These are phyloP conservation scores for Cecropterus lyciades DNA, from an alignment of 1,140 invertebrate species.

Conservation along the genomic window DNA sequence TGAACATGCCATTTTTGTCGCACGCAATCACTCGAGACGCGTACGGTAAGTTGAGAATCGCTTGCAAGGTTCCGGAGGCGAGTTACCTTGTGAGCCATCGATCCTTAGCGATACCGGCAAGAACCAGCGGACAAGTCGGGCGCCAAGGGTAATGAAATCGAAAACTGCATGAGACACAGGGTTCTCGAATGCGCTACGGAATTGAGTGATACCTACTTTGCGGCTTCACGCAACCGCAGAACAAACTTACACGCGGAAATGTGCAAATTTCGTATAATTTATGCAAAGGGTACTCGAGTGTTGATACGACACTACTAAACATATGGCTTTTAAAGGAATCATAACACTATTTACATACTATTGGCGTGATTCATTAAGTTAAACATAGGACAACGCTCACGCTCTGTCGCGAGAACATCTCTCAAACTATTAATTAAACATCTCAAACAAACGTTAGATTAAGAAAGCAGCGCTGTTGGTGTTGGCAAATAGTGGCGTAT, in stretches of 20 bases:
- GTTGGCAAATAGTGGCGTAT: too few relatives aligned
- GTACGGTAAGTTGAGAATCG: slow-evolving; percentile 20
- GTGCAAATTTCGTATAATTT: slow-evolving; percentile 7
- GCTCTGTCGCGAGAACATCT: too few relatives aligned
- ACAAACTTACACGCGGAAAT: slow-evolving; percentile 9
- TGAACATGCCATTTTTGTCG: slow-evolving; percentile 22
- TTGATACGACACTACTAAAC: background rate
- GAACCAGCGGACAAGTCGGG: slow-evolving; percentile 8
- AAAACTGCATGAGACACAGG: slow-evolving; percentile 19
- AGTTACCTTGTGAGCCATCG: slow-evolving; percentile 29
- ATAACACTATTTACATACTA: slow-evolving; percentile 11
- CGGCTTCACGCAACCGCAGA: slow-evolving; percentile 14
- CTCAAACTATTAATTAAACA: background rate
- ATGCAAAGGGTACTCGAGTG: slow-evolving; percentile 7
- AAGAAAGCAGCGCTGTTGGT: too few relatives aligned
- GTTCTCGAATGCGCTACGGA: slow-evolving; percentile 13
- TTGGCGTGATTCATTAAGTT: slow-evolving; percentile 23
- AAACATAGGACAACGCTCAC: slow-evolving; percentile 15
- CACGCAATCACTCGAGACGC: background rate
- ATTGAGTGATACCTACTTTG: slow-evolving; percentile 10
- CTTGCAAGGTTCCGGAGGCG: slow-evolving; percentile 8
- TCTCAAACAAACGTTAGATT: background rate
- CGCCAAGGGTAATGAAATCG: slow-evolving; percentile 25
- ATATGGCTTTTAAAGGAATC: background rate
- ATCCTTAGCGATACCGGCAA: slow-evolving; percentile 22